Conservation (phyloP, 2,797 vertebrate species). For the Squalus acanthias region DNA sequence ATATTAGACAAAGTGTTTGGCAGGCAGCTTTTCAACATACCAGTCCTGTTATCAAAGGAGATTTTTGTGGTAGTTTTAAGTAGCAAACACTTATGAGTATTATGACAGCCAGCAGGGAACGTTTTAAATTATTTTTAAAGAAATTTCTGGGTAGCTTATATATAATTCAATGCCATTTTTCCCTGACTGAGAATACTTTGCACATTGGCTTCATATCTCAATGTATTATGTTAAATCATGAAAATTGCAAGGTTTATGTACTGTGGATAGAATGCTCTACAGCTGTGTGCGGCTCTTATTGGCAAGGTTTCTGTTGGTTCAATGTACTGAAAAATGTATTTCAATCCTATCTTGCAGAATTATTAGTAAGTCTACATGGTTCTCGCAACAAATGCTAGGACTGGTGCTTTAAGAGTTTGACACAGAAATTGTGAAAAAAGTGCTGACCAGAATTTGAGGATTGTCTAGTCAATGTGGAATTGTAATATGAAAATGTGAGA, state of each 20-base stretch:
- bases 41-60: constrained; percentile 43
- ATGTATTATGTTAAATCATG: background rate
- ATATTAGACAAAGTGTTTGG: background rate
- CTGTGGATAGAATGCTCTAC: background rate
- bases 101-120: background rate
- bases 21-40: constrained; percentile 42
- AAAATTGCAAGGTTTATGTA: background rate
- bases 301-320: background rate
- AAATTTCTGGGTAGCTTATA: background rate
- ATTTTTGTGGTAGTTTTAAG: constrained; percentile 44
- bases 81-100: constrained; percentile 44
- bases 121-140: background rate
- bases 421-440: background rate
- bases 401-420: background rate
- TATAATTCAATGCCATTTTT: background rate
- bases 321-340: background rate
- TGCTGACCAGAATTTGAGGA: background rate
- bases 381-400: background rate
- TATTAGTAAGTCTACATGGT: background rate
- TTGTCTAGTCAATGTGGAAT: background rate
- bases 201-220: background rate
- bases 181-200: background rate
- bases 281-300: background rate
- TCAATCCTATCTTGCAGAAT: background rate
- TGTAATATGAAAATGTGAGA: background rate